These are phyloP conservation scores for Drosophila tripunctata DNA, from an alignment of 2,888 invertebrate species.

Conservation along the genomic window DNA sequence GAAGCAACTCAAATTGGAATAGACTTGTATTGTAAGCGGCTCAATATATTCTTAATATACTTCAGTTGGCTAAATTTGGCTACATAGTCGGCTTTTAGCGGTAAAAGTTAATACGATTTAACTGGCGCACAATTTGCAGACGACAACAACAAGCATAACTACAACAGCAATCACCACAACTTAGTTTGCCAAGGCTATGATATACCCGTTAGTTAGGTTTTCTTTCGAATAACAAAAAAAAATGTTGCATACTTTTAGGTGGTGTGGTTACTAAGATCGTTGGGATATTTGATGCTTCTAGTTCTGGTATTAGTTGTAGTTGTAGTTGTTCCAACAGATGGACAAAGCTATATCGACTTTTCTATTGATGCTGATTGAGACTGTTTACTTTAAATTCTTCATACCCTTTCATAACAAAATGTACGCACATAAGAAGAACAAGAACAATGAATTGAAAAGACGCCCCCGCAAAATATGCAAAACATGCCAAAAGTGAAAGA, in stretches of 20 bases:
- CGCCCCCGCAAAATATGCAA: conserved; percentile 67
- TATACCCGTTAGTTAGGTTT: neutral
- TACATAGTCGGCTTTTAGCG: conserved; percentile 51
- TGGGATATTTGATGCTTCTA: too few relatives aligned
- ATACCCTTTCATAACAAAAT: too few relatives aligned
- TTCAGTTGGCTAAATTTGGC: conserved; percentile 60
- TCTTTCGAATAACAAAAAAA: too few relatives aligned
- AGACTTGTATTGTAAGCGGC: conserved; percentile 74
- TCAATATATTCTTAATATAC: conserved; percentile 78
- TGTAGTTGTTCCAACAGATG: too few relatives aligned
- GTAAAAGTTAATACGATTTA: conserved; percentile 78
- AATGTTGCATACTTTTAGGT: neutral
- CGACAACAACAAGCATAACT: conserved; percentile 16
- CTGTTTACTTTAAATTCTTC: too few relatives aligned
- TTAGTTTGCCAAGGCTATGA: neutral
- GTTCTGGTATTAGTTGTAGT: too few relatives aligned
- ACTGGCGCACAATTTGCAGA: conserved; percentile 69
- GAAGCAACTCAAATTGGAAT: conserved; percentile 53
- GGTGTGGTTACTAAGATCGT: too few relatives aligned
- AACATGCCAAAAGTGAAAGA: conserved; percentile 51
- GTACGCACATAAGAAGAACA: conserved; percentile 8
- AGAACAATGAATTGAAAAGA: conserved; percentile 1
- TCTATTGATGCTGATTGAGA: too few relatives aligned
- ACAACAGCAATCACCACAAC: conserved; percentile 17
- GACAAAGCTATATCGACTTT: too few relatives aligned